Base-by-base conservation (phyloP, 1,140 invertebrate genomes). In the Oncopodura yosiiana region DNA sequence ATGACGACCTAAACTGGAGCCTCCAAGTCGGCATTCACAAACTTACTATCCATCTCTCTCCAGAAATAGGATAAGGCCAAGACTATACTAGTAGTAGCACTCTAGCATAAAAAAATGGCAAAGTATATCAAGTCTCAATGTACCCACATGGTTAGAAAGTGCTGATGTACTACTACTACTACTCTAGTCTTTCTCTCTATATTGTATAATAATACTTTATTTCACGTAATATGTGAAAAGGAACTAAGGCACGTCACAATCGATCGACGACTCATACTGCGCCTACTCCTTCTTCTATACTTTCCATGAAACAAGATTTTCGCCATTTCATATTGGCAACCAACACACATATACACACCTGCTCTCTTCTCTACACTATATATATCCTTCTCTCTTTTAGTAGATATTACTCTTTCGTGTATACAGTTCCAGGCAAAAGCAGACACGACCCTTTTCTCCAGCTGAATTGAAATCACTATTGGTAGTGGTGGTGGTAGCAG, bases 241-340 rank as follows among this genome's bases (percentile, higher is more conserved):
- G 6, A 45, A 19, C 26, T 41, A 51, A 30, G 39, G 55, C 55
- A 57, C 55, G 55, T 57, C 55, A 51, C 55, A 44, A 57, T 57
- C 55, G 55, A 57, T 57, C 55, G 49, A 57, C 49, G 51, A 49
- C 55, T 49, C 43, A 49, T 21, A 45, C 49, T 32, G 27, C 46
- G 38, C 41, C 24, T 49, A 24, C 50, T n/a, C n/a, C n/a, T n/a
- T n/a, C n/a, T n/a, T n/a, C 30, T 44, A 27, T 41, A 27, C 44
- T 44, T 42, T 44, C 50, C 50, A 29, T 41, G 21, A 29, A 42
- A 21, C 44, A 29, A 18, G 50, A 53, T n/a, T n/a, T 53, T 53
- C 50, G 50, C 50, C 50, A 53, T 53, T 53, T 53, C 50, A 32
- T 32, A n/a, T n/a, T n/a, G n/a, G n/a, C n/a, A n/a, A n/a, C n/a